phyloP scores from a whole-genome alignment of 2,113 vertebrate genomes.

The Hippocampus abdominalis region DNA sequence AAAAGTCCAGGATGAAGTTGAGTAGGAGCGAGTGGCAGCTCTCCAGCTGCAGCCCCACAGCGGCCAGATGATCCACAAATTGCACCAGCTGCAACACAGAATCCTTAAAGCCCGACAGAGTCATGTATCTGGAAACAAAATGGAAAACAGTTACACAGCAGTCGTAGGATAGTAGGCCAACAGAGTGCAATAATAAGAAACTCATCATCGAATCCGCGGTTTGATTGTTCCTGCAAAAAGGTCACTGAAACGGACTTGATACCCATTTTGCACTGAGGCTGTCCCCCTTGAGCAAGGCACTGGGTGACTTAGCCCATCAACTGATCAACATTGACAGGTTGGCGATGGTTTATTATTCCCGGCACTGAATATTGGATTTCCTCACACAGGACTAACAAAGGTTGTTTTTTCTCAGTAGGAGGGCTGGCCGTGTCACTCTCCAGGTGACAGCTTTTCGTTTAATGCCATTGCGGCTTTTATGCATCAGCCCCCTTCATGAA shows the following conservation, averaged over 20 bases:
- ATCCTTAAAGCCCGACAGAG: constrained; percentile 75
- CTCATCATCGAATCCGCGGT: neutral
- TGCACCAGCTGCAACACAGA: constrained; percentile 78
- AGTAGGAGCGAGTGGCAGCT: constrained; percentile 76
- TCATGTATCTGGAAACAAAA: constrained; percentile 74
- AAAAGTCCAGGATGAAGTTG: constrained; percentile 86
- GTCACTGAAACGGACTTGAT: neutral
- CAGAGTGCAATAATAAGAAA: neutral
- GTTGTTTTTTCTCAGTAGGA: neutral
- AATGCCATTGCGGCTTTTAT: neutral
- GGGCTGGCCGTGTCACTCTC: neutral
- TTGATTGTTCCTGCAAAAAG: neutral
- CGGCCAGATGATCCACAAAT: constrained; percentile 80
- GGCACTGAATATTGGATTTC: neutral
- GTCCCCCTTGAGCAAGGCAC: neutral
- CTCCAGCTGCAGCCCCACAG: constrained; percentile 78
- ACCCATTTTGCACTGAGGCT: neutral
- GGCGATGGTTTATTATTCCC: too few relatives aligned
- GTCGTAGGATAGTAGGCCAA: neutral
- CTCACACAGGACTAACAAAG: neutral
- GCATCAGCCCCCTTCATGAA: neutral
- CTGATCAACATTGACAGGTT: neutral
- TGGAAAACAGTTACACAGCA: neutral
- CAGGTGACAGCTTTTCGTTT: neutral
- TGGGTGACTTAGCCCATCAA: too few relatives aligned